phyloP scores from a whole-genome alignment of 2,797 vertebrate genomes.

The Valencia hispanica region DNA sequence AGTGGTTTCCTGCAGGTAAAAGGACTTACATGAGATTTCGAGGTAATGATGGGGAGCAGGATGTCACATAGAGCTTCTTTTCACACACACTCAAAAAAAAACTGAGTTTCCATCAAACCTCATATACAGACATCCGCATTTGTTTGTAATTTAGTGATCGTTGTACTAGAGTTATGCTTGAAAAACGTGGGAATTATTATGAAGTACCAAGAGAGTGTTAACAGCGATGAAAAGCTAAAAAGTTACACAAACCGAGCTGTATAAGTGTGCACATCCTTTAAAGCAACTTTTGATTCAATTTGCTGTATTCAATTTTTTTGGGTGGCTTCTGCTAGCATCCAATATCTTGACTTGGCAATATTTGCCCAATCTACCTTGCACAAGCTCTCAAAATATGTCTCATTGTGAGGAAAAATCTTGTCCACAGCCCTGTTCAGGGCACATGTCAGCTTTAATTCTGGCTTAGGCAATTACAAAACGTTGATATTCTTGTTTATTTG shows the following conservation, averaged over 20 bases:
- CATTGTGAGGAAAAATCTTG: neutral
- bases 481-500: neutral
- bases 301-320: too few relatives aligned
- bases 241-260: too few relatives aligned
- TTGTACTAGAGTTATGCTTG: neutral
- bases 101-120: neutral
- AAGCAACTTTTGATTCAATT: too few relatives aligned
- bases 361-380: neutral
- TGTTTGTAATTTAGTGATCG: neutral
- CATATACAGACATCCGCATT: neutral
- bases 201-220: too few relatives aligned
- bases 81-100: too few relatives aligned
- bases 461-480: too few relatives aligned
- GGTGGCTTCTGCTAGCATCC: neutral
- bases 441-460: too few relatives aligned
- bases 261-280: too few relatives aligned
- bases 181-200: neutral
- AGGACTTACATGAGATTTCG: neutral
- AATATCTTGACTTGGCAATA: neutral
- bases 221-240: too few relatives aligned
- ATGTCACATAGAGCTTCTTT: too few relatives aligned
- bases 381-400: too few relatives aligned
- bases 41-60: neutral
- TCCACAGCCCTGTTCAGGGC: neutral
- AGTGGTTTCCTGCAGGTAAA: conserved; percentile 97